Percentiles rank a stretch among this genome's conserved stretches.
Conservation (phyloP, 2,113 vertebrate species). For the Ranitomeya imitator region DNA sequence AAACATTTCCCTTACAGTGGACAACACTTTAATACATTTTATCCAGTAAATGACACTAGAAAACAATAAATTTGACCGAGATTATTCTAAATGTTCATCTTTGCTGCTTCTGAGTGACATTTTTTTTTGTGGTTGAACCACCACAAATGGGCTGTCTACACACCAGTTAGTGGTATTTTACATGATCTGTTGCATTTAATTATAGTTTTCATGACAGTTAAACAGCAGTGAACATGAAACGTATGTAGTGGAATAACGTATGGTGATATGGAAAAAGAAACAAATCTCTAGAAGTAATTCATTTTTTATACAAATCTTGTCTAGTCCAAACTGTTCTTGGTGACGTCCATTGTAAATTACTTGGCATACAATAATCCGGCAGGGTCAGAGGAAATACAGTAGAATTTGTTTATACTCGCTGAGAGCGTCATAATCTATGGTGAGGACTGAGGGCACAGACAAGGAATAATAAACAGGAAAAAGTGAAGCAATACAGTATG, state of each 20-base stretch:
- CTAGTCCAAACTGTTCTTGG: not conserved
- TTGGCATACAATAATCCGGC: slow-evolving; percentile 25
- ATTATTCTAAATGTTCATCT: too few relatives aligned
- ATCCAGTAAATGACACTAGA: too few relatives aligned
- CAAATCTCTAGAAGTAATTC: not conserved
- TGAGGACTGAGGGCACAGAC: slow-evolving; percentile 23
- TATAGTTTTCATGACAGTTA: not conserved
- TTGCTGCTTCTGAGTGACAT: too few relatives aligned
- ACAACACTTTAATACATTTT: too few relatives aligned
- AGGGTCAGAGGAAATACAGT: slow-evolving; percentile 16
- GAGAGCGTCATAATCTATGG: slow-evolving; percentile 16
- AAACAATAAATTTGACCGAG: too few relatives aligned
- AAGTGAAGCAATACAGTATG: not conserved
- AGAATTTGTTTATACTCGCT: slow-evolving; percentile 29
- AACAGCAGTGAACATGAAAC: not conserved
- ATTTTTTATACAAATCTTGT: slow-evolving; percentile 1
- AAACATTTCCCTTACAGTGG: too few relatives aligned
- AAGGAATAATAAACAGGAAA: slow-evolving; percentile 38
- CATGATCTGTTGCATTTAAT: not conserved
- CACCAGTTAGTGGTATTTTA: not conserved
- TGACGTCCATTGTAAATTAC: slow-evolving; percentile 32
- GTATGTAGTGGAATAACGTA: not conserved
- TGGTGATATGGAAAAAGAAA: not conserved
- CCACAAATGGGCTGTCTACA: too few relatives aligned
- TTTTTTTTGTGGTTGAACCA: too few relatives aligned